Conservation (phyloP, 2,888 invertebrate species). For the Xestia xanthographa region DNA sequence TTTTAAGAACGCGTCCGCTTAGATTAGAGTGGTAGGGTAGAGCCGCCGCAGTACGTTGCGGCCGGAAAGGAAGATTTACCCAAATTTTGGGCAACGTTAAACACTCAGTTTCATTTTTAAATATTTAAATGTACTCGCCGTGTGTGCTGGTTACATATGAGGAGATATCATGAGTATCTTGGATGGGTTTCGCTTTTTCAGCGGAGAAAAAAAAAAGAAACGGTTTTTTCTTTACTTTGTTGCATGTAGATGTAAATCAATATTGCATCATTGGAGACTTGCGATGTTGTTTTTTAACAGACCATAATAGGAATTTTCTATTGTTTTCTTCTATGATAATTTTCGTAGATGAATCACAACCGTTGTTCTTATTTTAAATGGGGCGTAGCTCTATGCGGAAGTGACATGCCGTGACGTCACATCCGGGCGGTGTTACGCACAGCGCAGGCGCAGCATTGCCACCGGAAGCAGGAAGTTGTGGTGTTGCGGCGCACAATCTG, state of each 20-base stretch:
- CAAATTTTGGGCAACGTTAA: conserved; percentile 78
- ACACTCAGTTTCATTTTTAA: conserved; percentile 77
- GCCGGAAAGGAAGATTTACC: conserved; percentile 85
- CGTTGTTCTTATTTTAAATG: conserved; percentile 67
- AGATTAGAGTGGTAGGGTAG: conserved; percentile 74
- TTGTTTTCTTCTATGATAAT: conserved; percentile 25
- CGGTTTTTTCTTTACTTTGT: neutral
- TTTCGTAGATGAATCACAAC: conserved; percentile 49
- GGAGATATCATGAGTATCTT: conserved; percentile 44
- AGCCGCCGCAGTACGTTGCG: conserved; percentile 73
- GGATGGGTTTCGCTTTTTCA: conserved; percentile 32
- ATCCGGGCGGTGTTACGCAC: conserved; percentile 71
- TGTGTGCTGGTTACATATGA: conserved; percentile 37
- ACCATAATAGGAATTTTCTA: neutral
- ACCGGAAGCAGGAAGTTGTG: conserved; percentile 89
- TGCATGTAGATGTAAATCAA: too few relatives aligned
- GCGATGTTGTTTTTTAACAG: neutral
- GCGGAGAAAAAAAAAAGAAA: neutral
- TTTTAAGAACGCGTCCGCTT: conserved; percentile 74
- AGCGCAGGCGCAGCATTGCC: conserved; percentile 85
- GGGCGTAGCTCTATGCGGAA: conserved; percentile 72
- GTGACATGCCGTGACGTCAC: conserved; percentile 81
- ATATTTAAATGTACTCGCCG: conserved; percentile 74
- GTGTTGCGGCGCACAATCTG: conserved; percentile 89
- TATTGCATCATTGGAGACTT: neutral